Evolutionary conservation across 2,113 vertebrate genomes (phyloP), one percentile per base, ranked within the genome.

Genomic region (Mola mola): DNA sequence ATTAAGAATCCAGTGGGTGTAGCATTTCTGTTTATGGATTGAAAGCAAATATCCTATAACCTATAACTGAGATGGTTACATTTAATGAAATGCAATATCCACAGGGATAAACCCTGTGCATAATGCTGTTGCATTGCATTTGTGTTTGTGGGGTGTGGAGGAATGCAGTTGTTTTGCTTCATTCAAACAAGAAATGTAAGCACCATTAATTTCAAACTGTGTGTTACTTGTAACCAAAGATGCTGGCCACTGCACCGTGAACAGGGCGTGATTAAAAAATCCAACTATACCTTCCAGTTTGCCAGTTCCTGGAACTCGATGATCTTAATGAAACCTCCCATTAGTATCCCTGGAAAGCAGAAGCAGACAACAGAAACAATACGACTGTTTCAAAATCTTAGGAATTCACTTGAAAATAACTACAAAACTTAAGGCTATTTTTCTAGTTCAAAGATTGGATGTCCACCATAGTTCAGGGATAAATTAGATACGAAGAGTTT

Each of bases 251-350:
- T 29, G 28, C 21, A 49, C 13, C 2, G 26, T 38, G 6, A 16
- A 21, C 16, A 5, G 43, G 4, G 3, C 29, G 24, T 16, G 9
- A 43, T 66, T 13, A 52, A 12, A 6, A 5, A 43, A 13, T 59
- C 8, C 33, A 21, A 78, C 28, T 31, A 5, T 95, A 99, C 97
- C 97, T 99, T 99, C 97, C 97, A 99, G 89, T 98, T 99, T 78
- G 97, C 97, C 83, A 99, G 90, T 83, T 99, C 94, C 81, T 96
- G 95, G 79, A 94, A 96, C 89, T 99, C 97, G 81, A 98, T 98
- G 84, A 99, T 93, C 92, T 97, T 98, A 90, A 99, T 99, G 74
- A 99, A 92, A 40, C 96, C 97, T 87, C 97, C 97, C 96, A 99
- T 98, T 75, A 99, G 90, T 79, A 99, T 99, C 63, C 97, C 97